Base-by-base conservation (phyloP, 2,888 invertebrate genomes). In the Odontothrips loti region DNA sequence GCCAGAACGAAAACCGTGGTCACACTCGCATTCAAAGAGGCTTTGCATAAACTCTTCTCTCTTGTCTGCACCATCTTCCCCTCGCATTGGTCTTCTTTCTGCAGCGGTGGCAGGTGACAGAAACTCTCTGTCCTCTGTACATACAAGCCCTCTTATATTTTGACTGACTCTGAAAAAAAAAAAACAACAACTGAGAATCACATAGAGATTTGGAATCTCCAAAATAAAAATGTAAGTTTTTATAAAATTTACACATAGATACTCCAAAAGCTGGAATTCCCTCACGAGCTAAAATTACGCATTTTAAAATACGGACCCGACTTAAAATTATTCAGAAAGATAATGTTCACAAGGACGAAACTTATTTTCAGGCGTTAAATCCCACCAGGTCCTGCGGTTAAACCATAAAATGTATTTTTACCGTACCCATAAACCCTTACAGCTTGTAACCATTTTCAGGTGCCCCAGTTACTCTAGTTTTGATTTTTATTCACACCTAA, bases 71-170 rank as follows among this genome's bases (percentile, higher is more conserved):
- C 58, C 68, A 10, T 10, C 68, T 1, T 12, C 27, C 68, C 27
- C 68, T 58, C 20, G 58, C 58, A 17, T 58, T 17, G n/a, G 58
- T 17, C 58, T 58, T 23, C 68, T 23, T 10, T 27, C 27, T 27
- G 68, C 68, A 75, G 68, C 27, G 68, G 68, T 75, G 68, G 68
- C 68, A 75, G 68, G 68, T 75, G 68, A 27, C 68, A 75, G 68
- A 75, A 23, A 23, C 58, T 58, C 58, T 58, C 58, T 75, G 68
- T 75, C 68, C 68, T 75, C 68, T 75, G 68, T 75, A 75, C 68
- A 75, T 75, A 75, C 6, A 58, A 27, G 68, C 68, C 68, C 68
- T 68, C 68, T 10, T 9, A 12, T 75, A 75, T 10, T 9, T 12
- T 75, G 68, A 75, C 68, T 75, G 68, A 75, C 68, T 58, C 58